Conservation (phyloP, 2,113 vertebrate genomes). For the Nicator chloris region DNA sequence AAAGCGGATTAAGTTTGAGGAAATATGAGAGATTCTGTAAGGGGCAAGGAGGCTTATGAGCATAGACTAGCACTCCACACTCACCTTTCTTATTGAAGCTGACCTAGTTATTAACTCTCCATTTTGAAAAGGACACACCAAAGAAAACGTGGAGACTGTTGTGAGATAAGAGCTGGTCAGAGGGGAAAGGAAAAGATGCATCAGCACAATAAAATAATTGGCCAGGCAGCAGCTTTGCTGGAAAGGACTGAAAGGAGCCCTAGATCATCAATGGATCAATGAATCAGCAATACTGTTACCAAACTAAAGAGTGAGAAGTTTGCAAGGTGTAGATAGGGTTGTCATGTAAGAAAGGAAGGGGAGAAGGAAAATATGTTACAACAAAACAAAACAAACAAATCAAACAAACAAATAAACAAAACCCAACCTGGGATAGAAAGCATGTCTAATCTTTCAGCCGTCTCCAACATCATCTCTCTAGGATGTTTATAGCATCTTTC, state of each 20-base stretch:
- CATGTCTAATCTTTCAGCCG: not conserved
- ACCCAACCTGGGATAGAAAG: not conserved
- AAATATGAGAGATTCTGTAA: not conserved
- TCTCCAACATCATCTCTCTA: not conserved
- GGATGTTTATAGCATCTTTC: not conserved
- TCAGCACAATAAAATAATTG: slow-evolving; percentile 6
- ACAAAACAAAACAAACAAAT: not conserved
- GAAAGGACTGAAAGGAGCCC: not conserved
- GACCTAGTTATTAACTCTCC: not conserved
- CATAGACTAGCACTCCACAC: not conserved
- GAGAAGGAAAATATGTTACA: not conserved
- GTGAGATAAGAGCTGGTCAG: not conserved
- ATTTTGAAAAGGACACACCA: slow-evolving; percentile 5
- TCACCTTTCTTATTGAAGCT: not conserved
- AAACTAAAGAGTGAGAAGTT: not conserved
- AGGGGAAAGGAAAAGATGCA: not conserved
- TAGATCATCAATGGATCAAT: not conserved
- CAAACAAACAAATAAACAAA: not conserved
- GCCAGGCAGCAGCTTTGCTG: not conserved
- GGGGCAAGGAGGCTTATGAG: not conserved
- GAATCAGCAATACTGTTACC: not conserved
- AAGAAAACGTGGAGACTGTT: not conserved
- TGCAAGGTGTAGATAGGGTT: not conserved
- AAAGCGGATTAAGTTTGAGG: not conserved
- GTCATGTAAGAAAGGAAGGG: not conserved